Evolutionary conservation across 2,797 vertebrate genomes (phyloP).

Genomic region (Fratercula arctica): DNA sequence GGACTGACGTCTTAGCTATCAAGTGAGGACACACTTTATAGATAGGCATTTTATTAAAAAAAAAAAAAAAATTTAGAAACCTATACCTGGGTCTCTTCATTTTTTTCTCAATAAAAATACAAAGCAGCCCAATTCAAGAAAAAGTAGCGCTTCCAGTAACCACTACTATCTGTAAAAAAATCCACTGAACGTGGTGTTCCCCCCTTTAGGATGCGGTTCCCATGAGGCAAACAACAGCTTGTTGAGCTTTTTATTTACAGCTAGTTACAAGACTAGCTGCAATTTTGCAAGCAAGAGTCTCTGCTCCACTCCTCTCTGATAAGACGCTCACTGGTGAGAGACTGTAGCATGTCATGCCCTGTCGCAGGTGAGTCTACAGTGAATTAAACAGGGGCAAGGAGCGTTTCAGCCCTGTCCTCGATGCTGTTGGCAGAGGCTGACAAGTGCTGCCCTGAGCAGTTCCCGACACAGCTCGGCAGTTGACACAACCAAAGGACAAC

Average conservation of each 20-base stretch:
- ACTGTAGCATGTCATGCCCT: neutral
- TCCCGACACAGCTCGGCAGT: neutral
- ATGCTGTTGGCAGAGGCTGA: rapidly evolving
- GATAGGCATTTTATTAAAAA: neutral
- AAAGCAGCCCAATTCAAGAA: neutral
- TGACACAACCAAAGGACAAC: neutral
- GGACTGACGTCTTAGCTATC: neutral
- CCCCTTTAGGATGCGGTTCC: neutral
- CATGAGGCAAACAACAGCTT: neutral
- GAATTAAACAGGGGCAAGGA: neutral
- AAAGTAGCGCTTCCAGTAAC: neutral
- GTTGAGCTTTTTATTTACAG: neutral
- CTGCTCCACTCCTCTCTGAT: neutral
- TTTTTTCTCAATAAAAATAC: neutral
- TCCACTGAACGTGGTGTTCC: neutral
- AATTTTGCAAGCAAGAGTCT: neutral
- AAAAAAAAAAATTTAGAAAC: neutral
- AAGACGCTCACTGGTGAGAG: rapidly evolving
- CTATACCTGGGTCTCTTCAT: neutral
- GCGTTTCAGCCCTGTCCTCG: rapidly evolving
- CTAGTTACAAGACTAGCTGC: neutral
- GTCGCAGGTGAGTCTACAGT: neutral
- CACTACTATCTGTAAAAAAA: neutral
- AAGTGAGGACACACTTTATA: neutral
- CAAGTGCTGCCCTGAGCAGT: neutral